Base-by-base conservation (phyloP, 30 jellyfish, hydroid and myxozoan species). In the Nemopilema nomurai region DNA sequence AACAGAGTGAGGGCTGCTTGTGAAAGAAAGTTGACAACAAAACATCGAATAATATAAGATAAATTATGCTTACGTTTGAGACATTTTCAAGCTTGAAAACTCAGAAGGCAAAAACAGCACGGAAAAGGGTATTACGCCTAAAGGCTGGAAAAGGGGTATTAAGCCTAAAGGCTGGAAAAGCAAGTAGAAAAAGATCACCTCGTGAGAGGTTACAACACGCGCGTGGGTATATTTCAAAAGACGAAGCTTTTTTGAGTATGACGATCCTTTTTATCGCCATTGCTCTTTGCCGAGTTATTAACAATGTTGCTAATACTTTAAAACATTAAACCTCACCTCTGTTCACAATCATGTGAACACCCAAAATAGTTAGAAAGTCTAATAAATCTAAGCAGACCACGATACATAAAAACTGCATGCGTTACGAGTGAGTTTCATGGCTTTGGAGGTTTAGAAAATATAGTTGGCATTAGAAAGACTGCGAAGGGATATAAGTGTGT, bases 301-400 rank as follows among this genome's bases (percentile, higher is more conserved):
- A 78, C 87, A 78, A 78, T 22, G 33, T 25, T 24, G 87, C 64
- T 64, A 49, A 78, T 66, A 53, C 32, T 62, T 30, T 57, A 78
- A 78, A 78, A 57, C 69, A 57, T n/a, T 78, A 57, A 70, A 70
- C 64, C 80, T 70, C 80, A 20, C 80, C 64, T 70, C 62, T 24
- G 69, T 62, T 65, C 72, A 74, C 80, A 80, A 24, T 80, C 25
- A 30, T 80, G 81, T 69, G 82, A 80, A 66, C 90, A 67, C 30
- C 82, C 82, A 26, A 57, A 18, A 62, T 66, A 80, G 67, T 80
- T 62, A 32, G 79, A 79, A 68, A 79, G 78, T 26, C 52, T 62
- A 66, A 62, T 79, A 82, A 77, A 62, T 77, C 76, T 32, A 50
- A 69, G 84, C 80, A 49, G 51, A 28, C 51, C 31, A 74, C 72